Percentiles rank a stretch among this genome's conserved stretches.
These are phyloP conservation scores for Meloe dianella DNA, from an alignment of 2,888 invertebrate genomes.

Conservation along the genomic window DNA sequence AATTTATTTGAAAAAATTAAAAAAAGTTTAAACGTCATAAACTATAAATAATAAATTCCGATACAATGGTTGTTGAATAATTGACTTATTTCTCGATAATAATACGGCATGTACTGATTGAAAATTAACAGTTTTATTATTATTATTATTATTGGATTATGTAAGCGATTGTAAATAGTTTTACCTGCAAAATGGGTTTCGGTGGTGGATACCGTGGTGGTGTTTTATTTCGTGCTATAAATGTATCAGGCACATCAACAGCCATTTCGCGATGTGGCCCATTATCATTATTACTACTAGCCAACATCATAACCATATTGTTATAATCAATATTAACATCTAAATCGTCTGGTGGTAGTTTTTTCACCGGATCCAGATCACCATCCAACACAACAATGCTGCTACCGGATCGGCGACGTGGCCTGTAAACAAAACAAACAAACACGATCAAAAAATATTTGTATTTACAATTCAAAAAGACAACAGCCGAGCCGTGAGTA, in stretches of 20 bases:
- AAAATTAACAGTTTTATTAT: too few species aligned
- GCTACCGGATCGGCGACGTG: slow-evolving; percentile 78
- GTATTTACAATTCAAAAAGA: neutral
- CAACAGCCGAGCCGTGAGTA: neutral
- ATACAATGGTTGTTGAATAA: too few species aligned
- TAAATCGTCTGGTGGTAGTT: slow-evolving; percentile 65
- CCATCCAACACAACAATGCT: slow-evolving; percentile 83
- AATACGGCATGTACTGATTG: too few species aligned
- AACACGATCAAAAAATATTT: neutral
- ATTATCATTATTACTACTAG: slow-evolving; percentile 79
- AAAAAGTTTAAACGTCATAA: too few species aligned
- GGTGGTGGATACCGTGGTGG: slow-evolving; percentile 90
- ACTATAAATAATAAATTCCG: too few species aligned
- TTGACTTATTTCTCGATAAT: too few species aligned
- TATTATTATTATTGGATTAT: too few species aligned
- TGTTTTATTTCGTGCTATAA: slow-evolving; percentile 88
- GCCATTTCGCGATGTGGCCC: slow-evolving; percentile 98
- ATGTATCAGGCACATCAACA: slow-evolving; percentile 96
- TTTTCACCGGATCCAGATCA: slow-evolving; percentile 67
- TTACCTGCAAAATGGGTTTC: slow-evolving; percentile 58
- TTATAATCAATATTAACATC: slow-evolving; percentile 68
- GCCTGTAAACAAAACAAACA: slow-evolving; percentile 64
- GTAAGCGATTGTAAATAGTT: neutral
- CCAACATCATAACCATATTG: slow-evolving; percentile 85
- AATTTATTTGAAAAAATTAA: too few species aligned